Evolutionary conservation across 2,888 invertebrate genomes (phyloP).

Genomic region (Thymelicus lineola): DNA sequence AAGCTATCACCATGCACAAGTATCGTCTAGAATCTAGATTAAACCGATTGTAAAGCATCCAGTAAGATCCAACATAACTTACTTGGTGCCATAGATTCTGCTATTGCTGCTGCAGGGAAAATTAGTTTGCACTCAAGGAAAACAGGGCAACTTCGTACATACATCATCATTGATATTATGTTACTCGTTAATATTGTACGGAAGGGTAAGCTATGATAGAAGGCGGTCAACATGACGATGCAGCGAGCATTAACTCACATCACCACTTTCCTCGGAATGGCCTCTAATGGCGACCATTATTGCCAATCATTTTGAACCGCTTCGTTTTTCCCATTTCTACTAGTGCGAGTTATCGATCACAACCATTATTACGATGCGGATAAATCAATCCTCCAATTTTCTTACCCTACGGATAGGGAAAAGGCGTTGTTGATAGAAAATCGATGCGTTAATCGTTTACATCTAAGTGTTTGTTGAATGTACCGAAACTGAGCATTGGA

Average conservation of each 20-base stretch:
- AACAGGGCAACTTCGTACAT: no score
- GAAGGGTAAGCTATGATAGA: not conserved
- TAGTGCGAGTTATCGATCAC: conserved; percentile 13
- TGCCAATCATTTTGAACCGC: conserved; percentile 27
- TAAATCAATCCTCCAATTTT: conserved; percentile 17
- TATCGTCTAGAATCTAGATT: no score
- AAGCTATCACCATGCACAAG: no score
- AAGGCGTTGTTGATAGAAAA: not conserved
- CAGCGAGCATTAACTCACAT: conserved; percentile 10
- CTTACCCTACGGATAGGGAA: not conserved
- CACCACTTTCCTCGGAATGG: conserved; percentile 22
- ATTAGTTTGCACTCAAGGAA: no score
- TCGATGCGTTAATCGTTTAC: not conserved
- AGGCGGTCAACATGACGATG: conserved; percentile 15
- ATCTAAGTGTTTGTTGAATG: not conserved
- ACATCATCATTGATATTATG: no score
- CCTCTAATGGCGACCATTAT: conserved; percentile 31
- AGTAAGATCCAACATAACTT: no score
- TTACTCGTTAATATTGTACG: no score
- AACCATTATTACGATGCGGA: conserved; percentile 8
- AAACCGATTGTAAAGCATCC: no score
- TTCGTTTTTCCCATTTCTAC: conserved; percentile 29
- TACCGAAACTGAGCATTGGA: no score
- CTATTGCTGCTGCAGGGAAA: no score
- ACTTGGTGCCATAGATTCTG: no score